Conservation (phyloP, 1,140 invertebrate species). For the Ceratina australensis region DNA sequence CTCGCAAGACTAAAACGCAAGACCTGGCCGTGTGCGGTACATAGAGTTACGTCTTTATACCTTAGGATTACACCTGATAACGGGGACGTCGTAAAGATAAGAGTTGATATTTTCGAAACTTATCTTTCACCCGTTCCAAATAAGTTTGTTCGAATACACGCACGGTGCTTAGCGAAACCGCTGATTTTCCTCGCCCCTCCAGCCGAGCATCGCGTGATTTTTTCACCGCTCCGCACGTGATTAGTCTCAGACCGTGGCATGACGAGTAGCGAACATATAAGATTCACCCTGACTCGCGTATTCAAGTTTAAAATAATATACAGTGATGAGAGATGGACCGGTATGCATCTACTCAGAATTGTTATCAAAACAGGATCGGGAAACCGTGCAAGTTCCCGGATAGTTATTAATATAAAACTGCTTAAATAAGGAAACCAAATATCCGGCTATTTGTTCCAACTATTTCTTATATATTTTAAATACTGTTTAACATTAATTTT, state of each 20-base stretch:
- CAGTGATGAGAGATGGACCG: background rate
- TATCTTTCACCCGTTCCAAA: conserved; percentile 36
- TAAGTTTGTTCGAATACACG: conserved; percentile 19
- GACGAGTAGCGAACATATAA: background rate
- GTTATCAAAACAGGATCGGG: too few relatives aligned
- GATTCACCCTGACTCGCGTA: conserved; percentile 45
- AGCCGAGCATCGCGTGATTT: background rate
- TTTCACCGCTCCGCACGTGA: background rate
- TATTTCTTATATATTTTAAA: too few relatives aligned
- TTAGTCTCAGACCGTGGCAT: background rate
- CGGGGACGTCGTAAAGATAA: conserved; percentile 58
- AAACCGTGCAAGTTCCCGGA: too few relatives aligned
- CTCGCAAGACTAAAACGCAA: conserved; percentile 11
- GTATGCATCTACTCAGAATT: too few relatives aligned
- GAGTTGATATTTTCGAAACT: conserved; percentile 49
- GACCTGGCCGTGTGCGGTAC: background rate
- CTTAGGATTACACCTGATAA: conserved; percentile 27
- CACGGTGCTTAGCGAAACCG: background rate
- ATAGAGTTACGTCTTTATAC: conserved; percentile 39
- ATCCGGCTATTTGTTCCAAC: background rate
- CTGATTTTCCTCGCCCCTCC: background rate
- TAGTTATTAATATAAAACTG: background rate
- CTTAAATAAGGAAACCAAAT: background rate
- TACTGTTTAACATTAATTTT: too few relatives aligned
- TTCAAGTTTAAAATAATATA: background rate